Conservation (phyloP, 1,140 invertebrate species). For the Meloidogyne floridensis region DNA sequence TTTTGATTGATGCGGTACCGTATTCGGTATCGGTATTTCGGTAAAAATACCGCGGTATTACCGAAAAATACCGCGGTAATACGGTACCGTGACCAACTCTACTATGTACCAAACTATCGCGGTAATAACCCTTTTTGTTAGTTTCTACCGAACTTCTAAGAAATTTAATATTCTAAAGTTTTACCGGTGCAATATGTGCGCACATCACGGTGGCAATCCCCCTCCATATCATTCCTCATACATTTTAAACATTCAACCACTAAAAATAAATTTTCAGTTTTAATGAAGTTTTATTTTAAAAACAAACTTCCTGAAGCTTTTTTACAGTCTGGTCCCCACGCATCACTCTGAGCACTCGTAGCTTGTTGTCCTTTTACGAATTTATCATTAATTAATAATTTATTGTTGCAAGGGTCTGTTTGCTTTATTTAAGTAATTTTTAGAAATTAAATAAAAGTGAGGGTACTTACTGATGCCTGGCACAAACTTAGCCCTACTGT, state of each 20-base stretch:
- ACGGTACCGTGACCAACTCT: too few species aligned
- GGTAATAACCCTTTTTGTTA: too few species aligned
- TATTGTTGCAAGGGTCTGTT: not conserved
- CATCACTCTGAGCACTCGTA: not conserved
- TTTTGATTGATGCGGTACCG: too few species aligned
- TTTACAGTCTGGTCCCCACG: slow-evolving; percentile 3
- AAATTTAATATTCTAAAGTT: not conserved
- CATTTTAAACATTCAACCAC: slow-evolving; percentile 23
- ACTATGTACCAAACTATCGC: too few species aligned
- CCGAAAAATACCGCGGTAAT: too few species aligned
- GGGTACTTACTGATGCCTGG: not conserved
- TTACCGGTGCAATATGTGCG: slow-evolving; percentile 19
- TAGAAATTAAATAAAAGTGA: not conserved
- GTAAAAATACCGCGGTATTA: not conserved
- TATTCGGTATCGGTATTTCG: not conserved
- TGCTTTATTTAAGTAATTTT: not conserved
- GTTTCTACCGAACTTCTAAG: too few species aligned
- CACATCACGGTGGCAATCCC: slow-evolving; percentile 21
- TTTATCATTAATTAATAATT: not conserved
- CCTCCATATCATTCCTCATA: slow-evolving; percentile 18
- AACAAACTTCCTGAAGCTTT: slow-evolving; percentile 10
- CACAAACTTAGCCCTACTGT: not conserved
- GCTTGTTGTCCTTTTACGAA: not conserved
- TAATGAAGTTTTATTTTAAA: not conserved
- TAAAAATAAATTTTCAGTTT: not conserved